Conservation (phyloP, 2,888 invertebrate genomes). For the Noctua janthina region DNA sequence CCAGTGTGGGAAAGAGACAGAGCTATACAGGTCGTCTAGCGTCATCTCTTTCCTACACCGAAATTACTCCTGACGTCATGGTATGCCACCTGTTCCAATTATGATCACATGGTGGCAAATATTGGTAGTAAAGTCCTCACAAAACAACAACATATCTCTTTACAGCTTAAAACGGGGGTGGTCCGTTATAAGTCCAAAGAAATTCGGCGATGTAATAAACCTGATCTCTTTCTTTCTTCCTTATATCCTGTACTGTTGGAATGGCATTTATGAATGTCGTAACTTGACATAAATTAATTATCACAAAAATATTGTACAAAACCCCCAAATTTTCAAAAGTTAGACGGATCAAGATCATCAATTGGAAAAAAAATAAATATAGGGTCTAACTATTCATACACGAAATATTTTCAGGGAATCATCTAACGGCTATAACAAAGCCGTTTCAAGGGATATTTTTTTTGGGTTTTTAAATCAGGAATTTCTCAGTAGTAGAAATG, state of each 20-base stretch:
- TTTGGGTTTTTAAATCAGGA: no score
- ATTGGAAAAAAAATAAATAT: no score
- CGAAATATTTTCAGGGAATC: no score
- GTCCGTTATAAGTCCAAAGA: neutral
- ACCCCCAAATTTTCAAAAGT: neutral
- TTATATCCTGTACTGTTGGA: neutral
- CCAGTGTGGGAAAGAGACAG: no score
- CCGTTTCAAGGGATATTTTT: no score
- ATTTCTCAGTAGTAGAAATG: no score
- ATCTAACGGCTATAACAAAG: no score
- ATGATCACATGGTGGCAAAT: neutral
- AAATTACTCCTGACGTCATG: no score
- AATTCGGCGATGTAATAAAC: conserved; percentile 4
- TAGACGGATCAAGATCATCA: neutral
- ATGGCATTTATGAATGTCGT: neutral
- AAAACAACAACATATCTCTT: neutral
- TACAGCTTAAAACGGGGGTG: neutral
- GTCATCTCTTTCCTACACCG: no score
- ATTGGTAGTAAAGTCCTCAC: neutral
- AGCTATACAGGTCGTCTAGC: no score
- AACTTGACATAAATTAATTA: neutral
- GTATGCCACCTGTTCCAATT: neutral
- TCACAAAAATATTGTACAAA: neutral
- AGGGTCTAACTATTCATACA: no score
- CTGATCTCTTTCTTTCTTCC: neutral